phyloP scores from a whole-genome alignment of 1,140 invertebrate species.

The Hyphantria cunea region DNA sequence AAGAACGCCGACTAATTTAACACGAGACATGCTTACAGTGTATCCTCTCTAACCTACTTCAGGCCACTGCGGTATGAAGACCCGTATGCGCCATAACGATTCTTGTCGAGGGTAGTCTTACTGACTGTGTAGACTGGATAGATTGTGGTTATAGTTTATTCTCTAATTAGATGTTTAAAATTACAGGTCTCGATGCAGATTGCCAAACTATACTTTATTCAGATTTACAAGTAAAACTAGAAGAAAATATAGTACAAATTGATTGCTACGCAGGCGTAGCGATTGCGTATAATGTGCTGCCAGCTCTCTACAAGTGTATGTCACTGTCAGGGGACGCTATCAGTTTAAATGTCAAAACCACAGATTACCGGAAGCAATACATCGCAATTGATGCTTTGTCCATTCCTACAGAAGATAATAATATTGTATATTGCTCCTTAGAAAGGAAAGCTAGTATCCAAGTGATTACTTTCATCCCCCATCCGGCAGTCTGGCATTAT shows the following conservation, averaged over 20 bases:
- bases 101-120: no score
- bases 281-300: constrained; percentile 53
- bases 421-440: constrained; percentile 62
- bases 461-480: constrained; percentile 80
- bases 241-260: constrained; percentile 45
- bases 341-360: constrained; percentile 57
- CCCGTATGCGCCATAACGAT: no score
- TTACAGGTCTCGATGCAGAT: constrained; percentile 73
- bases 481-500: constrained; percentile 83
- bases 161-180: no score
- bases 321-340: constrained; percentile 53
- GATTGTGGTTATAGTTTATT: no score
- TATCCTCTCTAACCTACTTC: no score
- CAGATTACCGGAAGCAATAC: constrained; percentile 45
- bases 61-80: no score
- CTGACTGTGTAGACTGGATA: no score
- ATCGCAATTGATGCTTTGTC: constrained; percentile 69
- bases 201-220: constrained; percentile 82
- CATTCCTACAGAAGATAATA: constrained; percentile 63
- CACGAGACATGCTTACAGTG: no score
- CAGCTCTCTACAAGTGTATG: constrained; percentile 59
- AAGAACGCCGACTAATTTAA: no score
- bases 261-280: constrained; percentile 58
- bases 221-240: constrained; percentile 79
- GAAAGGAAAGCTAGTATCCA: constrained; percentile 50